Conservation (phyloP, 2,797 vertebrate species). For the Chelonia mydas region DNA sequence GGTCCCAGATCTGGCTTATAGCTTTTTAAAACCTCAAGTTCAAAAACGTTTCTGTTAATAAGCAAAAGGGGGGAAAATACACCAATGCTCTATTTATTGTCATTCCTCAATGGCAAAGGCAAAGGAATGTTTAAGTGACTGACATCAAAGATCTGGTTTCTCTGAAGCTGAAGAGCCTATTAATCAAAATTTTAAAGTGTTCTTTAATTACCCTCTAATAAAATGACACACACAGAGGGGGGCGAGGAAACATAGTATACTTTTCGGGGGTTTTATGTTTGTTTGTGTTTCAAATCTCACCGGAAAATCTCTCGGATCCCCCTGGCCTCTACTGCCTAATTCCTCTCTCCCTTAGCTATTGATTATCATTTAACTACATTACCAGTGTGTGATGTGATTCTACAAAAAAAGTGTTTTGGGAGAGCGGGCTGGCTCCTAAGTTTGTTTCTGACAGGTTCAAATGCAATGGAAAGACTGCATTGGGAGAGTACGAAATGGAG, state of each 20-base stretch:
- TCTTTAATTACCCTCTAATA: slow-evolving; percentile 74
- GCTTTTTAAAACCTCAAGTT: background rate
- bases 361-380: background rate
- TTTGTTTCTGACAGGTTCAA: fast-evolving
- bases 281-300: slow-evolving; percentile 66
- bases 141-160: slow-evolving; percentile 71
- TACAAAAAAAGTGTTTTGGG: fast-evolving
- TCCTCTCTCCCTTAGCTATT: background rate
- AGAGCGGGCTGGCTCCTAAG: background rate
- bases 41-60: background rate
- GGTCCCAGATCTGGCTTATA: background rate
- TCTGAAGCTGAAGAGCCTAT: slow-evolving; percentile 76
- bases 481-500: fast-evolving
- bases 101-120: slow-evolving; percentile 58
- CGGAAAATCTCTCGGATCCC: slow-evolving; percentile 41
- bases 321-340: slow-evolving; percentile 39
- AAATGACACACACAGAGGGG: slow-evolving; percentile 17
- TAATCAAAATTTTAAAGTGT: slow-evolving; percentile 70
- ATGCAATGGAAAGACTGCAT: background rate
- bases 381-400: fast-evolving
- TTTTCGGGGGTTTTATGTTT: slow-evolving; percentile 31
- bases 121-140: slow-evolving; percentile 62
- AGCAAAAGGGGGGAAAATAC: background rate
- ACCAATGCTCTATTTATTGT: slow-evolving; percentile 50
- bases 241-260: background rate